Conservation (phyloP, 2,888 invertebrate species). For the Entomobrya multifasciata region DNA sequence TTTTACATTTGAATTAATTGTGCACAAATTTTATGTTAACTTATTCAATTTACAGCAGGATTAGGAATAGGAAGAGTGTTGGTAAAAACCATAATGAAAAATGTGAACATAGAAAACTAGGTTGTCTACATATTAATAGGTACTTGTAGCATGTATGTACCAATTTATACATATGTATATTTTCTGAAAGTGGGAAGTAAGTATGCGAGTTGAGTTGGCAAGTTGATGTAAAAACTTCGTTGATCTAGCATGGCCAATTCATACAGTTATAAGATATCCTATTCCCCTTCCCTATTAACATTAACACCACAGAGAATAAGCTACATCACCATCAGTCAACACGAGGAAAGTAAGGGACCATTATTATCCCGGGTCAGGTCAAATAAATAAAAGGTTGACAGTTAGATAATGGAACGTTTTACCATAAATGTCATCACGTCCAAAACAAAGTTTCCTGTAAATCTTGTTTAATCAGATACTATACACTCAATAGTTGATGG, state of each 20-base stretch:
- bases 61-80: too few species aligned
- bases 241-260: neutral
- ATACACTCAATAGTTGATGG: too few species aligned
- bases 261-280: neutral
- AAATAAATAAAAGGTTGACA: conserved; percentile 76
- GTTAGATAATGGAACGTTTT: conserved; percentile 74
- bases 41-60: too few species aligned
- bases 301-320: neutral
- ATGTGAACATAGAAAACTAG: too few species aligned
- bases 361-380: conserved; percentile 71
- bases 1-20: too few species aligned
- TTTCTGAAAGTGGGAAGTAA: too few species aligned
- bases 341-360: conserved; percentile 41
- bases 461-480: conserved; percentile 1
- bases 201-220: conserved; percentile 68
- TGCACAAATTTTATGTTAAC: too few species aligned
- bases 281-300: neutral
- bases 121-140: too few species aligned
- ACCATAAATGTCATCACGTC: conserved; percentile 68
- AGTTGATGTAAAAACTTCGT: conserved; percentile 62
- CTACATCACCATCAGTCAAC: neutral
- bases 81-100: too few species aligned
- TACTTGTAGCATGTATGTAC: too few species aligned
- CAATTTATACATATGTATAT: too few species aligned
- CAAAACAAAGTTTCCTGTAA: conserved; percentile 40